A percentile compares a stretch with the other conserved stretches of the same genome.
These are phyloP conservation scores for Nilaparvata lugens DNA, from an alignment of 1,140 invertebrate species.

Conservation along the genomic window DNA sequence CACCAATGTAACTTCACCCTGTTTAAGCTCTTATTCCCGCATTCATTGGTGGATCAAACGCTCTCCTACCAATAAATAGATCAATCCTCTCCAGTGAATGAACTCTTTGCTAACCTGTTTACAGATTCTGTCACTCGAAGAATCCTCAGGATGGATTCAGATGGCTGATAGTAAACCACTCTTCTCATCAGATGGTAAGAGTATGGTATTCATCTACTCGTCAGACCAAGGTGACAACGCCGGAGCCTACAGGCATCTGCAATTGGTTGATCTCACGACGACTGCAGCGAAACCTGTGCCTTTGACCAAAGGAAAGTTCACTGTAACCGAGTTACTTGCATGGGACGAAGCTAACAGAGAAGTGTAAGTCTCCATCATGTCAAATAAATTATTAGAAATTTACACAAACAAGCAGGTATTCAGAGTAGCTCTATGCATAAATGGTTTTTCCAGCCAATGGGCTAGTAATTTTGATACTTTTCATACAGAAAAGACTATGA, in stretches of 20 bases:
- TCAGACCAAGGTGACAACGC: constrained; percentile 41
- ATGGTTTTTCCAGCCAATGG: too few species aligned
- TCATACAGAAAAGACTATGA: too few species aligned
- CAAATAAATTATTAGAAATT: not conserved
- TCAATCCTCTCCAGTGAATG: not conserved
- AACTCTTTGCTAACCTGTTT: constrained; percentile 10
- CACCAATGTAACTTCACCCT: too few species aligned
- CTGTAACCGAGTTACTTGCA: constrained; percentile 68
- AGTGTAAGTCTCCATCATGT: constrained; percentile 44
- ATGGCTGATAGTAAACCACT: constrained; percentile 46
- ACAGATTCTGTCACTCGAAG: constrained; percentile 32
- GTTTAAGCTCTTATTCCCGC: too few species aligned
- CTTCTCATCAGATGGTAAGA: constrained; percentile 44
- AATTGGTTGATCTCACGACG: constrained; percentile 40
- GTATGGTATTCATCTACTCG: constrained; percentile 51
- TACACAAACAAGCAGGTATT: too few species aligned
- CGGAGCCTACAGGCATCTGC: constrained; percentile 50
- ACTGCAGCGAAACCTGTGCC: constrained; percentile 30
- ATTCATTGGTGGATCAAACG: too few species aligned
- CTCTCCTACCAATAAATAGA: too few species aligned
- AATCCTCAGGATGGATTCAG: constrained; percentile 59
- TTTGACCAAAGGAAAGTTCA: constrained; percentile 61
- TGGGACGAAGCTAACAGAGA: constrained; percentile 59
- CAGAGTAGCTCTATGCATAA: too few species aligned
- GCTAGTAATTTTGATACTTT: too few species aligned